phyloP scores from a whole-genome alignment of 2,888 invertebrate genomes.

The Caenorhabditis sinica region DNA sequence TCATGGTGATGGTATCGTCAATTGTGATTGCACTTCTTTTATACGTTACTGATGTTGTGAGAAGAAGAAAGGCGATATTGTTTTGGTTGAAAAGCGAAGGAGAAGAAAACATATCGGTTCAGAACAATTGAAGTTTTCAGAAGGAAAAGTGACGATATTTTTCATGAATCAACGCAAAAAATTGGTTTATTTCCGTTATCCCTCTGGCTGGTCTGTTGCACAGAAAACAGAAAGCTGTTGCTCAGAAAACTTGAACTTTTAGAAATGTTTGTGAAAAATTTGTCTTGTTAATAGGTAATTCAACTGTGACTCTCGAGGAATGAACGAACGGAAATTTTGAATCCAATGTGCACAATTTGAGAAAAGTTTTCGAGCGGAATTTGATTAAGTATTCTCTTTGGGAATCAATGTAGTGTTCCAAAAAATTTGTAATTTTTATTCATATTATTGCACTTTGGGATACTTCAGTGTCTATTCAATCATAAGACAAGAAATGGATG shows the following conservation, averaged over 20 bases:
- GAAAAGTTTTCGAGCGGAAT: no score
- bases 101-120: neutral
- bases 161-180: neutral
- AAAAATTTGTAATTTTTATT: no score
- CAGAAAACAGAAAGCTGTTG: no score
- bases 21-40: neutral
- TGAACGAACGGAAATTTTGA: no score
- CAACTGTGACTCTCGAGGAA: no score
- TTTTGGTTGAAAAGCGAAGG: neutral
- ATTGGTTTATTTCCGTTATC: neutral
- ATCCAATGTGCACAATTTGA: no score
- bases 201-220: no score
- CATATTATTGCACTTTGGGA: no score
- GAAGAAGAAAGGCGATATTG: neutral
- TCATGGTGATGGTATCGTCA: constrained; percentile 19
- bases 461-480: no score
- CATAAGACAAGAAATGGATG: no score
- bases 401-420: no score
- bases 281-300: neutral
- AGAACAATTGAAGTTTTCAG: neutral
- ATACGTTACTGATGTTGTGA: constrained; percentile 9
- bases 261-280: neutral
- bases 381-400: no score
- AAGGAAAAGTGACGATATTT: neutral
- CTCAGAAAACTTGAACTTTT: neutral